Percentiles rank a stretch among this genome's conserved stretches.
Evolutionary conservation across 1,140 invertebrate species (phyloP).

Genomic region (Anastrepha obliqua): DNA sequence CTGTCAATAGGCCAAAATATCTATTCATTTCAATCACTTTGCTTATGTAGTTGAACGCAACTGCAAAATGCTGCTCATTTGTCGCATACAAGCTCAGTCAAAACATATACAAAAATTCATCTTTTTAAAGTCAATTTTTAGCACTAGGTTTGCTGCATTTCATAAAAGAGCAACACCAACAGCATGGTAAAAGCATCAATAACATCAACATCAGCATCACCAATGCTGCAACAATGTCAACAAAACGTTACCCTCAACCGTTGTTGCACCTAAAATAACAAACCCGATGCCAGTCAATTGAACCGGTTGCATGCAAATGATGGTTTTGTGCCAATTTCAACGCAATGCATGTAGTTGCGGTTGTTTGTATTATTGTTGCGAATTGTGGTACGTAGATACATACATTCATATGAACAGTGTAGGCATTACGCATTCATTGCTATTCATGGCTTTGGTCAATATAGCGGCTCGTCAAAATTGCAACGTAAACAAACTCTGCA

Average conservation of each 20-base stretch:
- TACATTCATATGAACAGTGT: not conserved
- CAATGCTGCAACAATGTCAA: slow-evolving; percentile 12
- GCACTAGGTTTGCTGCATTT: not conserved
- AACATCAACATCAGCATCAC: slow-evolving; percentile 22
- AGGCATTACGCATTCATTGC: slow-evolving; percentile 29
- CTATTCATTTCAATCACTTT: too few species aligned
- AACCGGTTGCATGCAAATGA: slow-evolving; percentile 30
- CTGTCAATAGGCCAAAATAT: too few species aligned
- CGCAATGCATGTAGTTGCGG: not conserved
- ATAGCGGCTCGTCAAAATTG: slow-evolving; percentile 42
- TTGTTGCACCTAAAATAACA: slow-evolving; percentile 14
- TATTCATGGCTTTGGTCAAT: slow-evolving; percentile 41
- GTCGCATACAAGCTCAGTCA: too few species aligned
- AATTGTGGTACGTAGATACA: not conserved
- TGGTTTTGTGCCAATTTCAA: not conserved
- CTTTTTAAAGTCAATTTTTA: not conserved
- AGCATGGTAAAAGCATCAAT: slow-evolving; percentile 38
- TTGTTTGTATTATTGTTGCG: slow-evolving; percentile 18
- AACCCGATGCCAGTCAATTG: slow-evolving; percentile 11
- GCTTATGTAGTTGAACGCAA: too few species aligned
- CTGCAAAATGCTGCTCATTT: too few species aligned
- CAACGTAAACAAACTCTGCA: slow-evolving; percentile 31
- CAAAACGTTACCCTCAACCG: slow-evolving; percentile 4
- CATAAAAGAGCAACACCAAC: slow-evolving; percentile 14
- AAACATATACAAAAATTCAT: not conserved